Evolutionary conservation across 2,797 vertebrate species (phyloP).

Genomic region (Alosa sapidissima): DNA sequence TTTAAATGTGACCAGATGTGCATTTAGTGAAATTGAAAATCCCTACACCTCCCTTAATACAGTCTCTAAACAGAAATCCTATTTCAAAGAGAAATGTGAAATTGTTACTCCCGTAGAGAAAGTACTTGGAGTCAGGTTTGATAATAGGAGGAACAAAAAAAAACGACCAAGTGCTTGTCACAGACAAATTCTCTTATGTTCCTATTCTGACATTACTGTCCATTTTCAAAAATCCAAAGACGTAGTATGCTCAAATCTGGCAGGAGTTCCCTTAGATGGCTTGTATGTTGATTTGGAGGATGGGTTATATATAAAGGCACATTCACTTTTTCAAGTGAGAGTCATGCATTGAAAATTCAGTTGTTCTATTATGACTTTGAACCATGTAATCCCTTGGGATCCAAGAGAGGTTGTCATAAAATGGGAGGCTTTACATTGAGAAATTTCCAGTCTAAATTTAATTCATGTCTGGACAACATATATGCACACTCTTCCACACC

Average conservation of each 20-base stretch:
- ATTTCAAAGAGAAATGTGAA: neutral
- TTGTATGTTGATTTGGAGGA: neutral
- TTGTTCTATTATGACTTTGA: constrained; percentile 26
- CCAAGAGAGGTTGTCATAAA: constrained; percentile 24
- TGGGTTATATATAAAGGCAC: neutral
- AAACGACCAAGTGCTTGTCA: neutral
- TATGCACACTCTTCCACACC: constrained; percentile 21
- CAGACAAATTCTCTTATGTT: neutral
- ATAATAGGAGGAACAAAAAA: neutral
- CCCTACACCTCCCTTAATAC: neutral
- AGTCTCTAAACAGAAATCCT: neutral
- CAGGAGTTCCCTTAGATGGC: neutral
- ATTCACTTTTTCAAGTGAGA: neutral
- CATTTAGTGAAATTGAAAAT: neutral
- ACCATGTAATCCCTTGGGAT: neutral
- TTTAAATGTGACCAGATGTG: neutral
- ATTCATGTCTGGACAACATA: neutral
- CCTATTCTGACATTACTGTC: neutral
- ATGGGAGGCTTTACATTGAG: constrained; percentile 29
- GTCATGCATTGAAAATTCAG: constrained; percentile 15
- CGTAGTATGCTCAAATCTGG: neutral
- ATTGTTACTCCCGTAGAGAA: neutral
- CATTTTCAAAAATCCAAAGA: neutral
- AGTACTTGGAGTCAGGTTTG: constrained; percentile 10
- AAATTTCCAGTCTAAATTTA: constrained; percentile 28